Evolutionary conservation across 2,888 invertebrate genomes (phyloP).

Genomic region (Tachystola acroxantha): DNA sequence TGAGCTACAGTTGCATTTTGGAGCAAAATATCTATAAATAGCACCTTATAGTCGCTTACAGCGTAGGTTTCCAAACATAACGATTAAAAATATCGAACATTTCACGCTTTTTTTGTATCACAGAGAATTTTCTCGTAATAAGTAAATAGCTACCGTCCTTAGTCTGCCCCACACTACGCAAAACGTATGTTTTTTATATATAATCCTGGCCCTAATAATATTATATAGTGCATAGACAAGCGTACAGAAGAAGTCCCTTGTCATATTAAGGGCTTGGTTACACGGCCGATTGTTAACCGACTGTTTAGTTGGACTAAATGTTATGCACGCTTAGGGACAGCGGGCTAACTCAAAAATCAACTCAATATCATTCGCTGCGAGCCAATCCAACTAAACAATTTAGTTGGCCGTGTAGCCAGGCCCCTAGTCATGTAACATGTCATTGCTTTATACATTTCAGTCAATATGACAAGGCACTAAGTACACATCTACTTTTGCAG

Average conservation of each 20-base stretch:
- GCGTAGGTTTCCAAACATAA: slow-evolving; percentile 8
- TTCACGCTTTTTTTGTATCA: slow-evolving; percentile 10
- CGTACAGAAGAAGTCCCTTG: too few relatives aligned
- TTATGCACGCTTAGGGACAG: too few relatives aligned
- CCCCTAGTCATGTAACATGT: too few relatives aligned
- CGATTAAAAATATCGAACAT: slow-evolving; percentile 7
- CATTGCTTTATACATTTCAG: too few relatives aligned
- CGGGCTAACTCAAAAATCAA: too few relatives aligned
- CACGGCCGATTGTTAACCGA: too few relatives aligned
- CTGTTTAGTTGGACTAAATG: too few relatives aligned
- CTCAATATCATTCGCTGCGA: too few relatives aligned
- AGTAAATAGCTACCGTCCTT: not conserved
- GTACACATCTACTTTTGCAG: too few relatives aligned
- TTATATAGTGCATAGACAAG: slow-evolving; percentile 4
- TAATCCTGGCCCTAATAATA: not conserved
- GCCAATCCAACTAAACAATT: too few relatives aligned
- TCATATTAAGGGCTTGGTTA: too few relatives aligned
- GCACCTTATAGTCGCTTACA: slow-evolving; percentile 10
- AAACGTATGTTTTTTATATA: slow-evolving; percentile 1
- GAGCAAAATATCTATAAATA: slow-evolving; percentile 10
- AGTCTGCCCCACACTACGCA: not conserved
- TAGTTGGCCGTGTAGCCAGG: too few relatives aligned
- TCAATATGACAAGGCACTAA: slow-evolving; percentile 5
- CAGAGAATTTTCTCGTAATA: slow-evolving; percentile 10
- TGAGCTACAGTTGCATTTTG: slow-evolving; percentile 7